Conservation (phyloP, 2,113 vertebrate genomes). For the Megaceryle maxima region DNA sequence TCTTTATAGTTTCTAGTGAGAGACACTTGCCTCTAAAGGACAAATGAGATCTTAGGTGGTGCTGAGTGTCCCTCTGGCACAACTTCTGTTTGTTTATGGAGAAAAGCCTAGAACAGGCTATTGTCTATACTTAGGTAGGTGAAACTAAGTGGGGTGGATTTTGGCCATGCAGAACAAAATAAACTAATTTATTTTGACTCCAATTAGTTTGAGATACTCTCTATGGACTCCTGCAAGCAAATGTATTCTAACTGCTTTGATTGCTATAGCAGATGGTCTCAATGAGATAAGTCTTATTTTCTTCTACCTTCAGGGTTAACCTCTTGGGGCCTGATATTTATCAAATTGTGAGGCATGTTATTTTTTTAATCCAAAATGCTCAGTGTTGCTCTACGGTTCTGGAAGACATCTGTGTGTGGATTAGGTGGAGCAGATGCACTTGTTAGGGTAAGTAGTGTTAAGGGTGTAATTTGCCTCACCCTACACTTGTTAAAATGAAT, state of each 20-base stretch:
- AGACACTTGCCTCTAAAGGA: background rate
- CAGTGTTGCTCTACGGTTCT: background rate
- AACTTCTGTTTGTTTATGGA: background rate
- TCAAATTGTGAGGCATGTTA: background rate
- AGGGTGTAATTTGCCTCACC: background rate
- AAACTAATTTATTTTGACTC: slow-evolving; percentile 36
- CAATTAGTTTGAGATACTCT: slow-evolving; percentile 10
- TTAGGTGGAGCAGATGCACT: background rate
- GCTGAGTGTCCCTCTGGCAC: background rate
- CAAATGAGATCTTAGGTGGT: background rate
- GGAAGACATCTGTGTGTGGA: background rate
- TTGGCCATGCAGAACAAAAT: slow-evolving; percentile 32
- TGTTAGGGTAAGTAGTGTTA: background rate
- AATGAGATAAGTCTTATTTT: background rate
- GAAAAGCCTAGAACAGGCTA: background rate
- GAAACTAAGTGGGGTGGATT: background rate
- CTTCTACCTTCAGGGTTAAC: background rate
- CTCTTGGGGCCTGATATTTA: background rate
- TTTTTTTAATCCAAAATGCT: background rate
- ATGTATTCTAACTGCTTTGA: slow-evolving; percentile 32
- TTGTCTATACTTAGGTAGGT: background rate
- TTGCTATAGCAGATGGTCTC: slow-evolving; percentile 28
- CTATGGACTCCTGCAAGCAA: background rate
- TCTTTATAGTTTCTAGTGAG: background rate
- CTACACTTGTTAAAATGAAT: background rate